Evolutionary conservation across 2,113 vertebrate species (phyloP).

Genomic region (Microcebus lehilahytsara): DNA sequence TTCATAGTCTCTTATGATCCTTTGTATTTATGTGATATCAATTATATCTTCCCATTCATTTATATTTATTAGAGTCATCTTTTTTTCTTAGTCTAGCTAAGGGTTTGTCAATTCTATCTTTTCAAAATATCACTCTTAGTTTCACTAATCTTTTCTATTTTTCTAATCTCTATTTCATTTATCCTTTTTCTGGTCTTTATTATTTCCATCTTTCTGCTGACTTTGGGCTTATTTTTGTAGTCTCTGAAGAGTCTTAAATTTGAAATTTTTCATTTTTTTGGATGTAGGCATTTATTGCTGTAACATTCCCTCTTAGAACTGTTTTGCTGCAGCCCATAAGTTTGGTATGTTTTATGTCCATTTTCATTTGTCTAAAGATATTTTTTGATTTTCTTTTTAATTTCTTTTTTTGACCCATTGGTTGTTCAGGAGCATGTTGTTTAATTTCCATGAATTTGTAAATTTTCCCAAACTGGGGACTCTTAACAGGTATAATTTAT

Average conservation of each 20-base stretch:
- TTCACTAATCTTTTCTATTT: background rate
- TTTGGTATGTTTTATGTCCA: background rate
- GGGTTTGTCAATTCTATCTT: background rate
- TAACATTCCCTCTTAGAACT: background rate
- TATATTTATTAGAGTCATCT: background rate
- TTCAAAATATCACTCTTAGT: background rate
- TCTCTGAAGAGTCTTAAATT: background rate
- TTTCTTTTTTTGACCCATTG: background rate
- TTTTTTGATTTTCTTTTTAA: background rate
- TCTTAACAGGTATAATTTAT: background rate
- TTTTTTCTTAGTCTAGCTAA: background rate
- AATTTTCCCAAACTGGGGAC: background rate
- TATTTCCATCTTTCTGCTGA: background rate
- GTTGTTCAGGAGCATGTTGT: background rate
- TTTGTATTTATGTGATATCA: background rate
- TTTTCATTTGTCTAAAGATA: background rate
- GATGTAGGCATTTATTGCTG: background rate
- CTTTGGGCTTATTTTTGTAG: background rate
- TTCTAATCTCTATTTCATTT: background rate
- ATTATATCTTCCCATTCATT: background rate
- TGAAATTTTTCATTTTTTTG: background rate
- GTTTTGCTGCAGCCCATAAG: background rate
- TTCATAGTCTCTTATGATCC: background rate
- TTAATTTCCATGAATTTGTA: background rate
- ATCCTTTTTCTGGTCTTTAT: background rate